Conservation (phyloP, 2,113 vertebrate genomes). For the Dicrurus megarhynchus region DNA sequence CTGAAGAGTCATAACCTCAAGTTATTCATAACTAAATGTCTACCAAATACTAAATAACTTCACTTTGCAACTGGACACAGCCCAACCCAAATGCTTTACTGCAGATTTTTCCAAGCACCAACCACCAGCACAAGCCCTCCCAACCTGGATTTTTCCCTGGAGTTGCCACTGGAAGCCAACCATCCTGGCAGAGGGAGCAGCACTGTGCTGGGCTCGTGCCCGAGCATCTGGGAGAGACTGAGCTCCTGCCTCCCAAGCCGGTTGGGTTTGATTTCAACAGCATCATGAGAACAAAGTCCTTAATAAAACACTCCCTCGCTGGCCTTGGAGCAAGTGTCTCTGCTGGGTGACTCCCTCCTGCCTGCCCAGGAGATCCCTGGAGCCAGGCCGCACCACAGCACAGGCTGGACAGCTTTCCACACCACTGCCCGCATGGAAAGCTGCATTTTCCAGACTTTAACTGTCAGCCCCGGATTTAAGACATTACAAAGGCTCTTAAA, state of each 20-base stretch:
- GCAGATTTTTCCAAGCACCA: not conserved
- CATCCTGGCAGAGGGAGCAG: not conserved
- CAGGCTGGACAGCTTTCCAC: not conserved
- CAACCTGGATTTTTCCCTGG: conserved; percentile 2
- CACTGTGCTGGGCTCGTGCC: fast-evolving
- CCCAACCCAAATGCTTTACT: not conserved
- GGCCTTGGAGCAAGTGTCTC: not conserved
- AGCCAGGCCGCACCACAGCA: fast-evolving
- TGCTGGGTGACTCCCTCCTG: not conserved
- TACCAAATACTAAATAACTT: not conserved
- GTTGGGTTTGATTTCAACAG: not conserved
- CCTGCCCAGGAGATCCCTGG: not conserved
- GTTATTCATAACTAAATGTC: not conserved
- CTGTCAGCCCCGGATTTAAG: not conserved
- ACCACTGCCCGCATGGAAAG: fast-evolving
- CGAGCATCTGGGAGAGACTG: not conserved
- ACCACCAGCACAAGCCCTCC: not conserved
- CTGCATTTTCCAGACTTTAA: not conserved
- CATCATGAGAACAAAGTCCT: not conserved
- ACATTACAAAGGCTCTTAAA: not conserved
- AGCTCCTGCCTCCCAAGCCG: not conserved
- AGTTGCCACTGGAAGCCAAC: conserved; percentile 1
- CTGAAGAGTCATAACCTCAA: not conserved
- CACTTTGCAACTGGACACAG: not conserved
- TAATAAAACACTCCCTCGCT: not conserved